Base-by-base conservation (phyloP, 2,113 vertebrate species). In the Noctilio leporinus region DNA sequence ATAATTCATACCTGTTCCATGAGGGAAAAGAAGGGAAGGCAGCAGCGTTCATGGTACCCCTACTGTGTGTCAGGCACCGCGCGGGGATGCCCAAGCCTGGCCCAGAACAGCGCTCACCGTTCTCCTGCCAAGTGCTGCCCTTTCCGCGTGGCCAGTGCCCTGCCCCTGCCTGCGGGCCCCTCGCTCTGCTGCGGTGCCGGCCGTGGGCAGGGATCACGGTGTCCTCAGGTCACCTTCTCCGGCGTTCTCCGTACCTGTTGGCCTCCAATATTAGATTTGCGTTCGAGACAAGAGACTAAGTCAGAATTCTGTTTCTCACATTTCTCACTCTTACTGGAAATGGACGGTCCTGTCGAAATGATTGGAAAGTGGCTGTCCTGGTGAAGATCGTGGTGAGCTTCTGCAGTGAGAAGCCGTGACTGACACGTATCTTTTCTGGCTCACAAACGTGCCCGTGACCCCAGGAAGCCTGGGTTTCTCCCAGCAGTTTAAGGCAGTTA, bases 211-310 rank as follows among this genome's bases (percentile, higher is more conserved):
- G 45, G 59, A 70, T 12, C 35, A 10, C 53, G 9, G 28, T 75
- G 89, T 96, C 96, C 96, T 97, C 89, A 82, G 45, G 86, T 85
- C 91, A 95, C 96, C 95, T 97, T 72, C 67, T 38, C 93, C 89
- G 85, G 85, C 83, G 17, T 30, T 10, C 53, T 73, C 35, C 35
- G 14, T 57, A 86, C 89, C 91, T 93, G 86, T 62, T 43, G 51
- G 91, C 72, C 95, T 94, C 55, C 78, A 69, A 0, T 30, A 1
- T 85, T 67, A 55, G 85, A 92, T 85, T 8, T 76, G 59, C 84
- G 49, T 85, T 85, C 73, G 59, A 51, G 73, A 96, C 82, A 78
- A 86, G 62, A 59, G 35, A 82, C 53, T 16, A 64, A 86, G 88
- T 55, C 82, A 20, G 65, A 51, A n/a, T 96, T 73, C 3, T 43